Base-by-base conservation (phyloP, 2,888 invertebrate species). In the Diarsia mendica region DNA sequence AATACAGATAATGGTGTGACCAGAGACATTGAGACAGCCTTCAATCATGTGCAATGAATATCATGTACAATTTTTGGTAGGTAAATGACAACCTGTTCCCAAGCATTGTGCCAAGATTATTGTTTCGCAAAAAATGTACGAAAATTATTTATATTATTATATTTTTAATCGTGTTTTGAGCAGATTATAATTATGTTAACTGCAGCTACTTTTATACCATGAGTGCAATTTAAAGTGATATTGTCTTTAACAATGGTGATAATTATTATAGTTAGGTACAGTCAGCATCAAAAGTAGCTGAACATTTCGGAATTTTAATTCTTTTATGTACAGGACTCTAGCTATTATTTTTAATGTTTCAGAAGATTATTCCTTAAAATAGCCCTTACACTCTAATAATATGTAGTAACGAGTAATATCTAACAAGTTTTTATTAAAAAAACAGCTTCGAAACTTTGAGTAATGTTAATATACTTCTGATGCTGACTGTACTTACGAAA, bases 1-100 rank as follows among this genome's bases (percentile, higher is more conserved):
- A 61, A 65, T 55, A 55, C 46, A 73, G 46, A 70, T 79, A 79
- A 82, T 83, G 55, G 20, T 68, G 64, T 23, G 49, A 58, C 60
- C 33, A 55, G 66, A 15, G 46, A 53, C 60, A 68, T 76, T 77
- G 66, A 58, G 67, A 72, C 55, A 81, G 51, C 82, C 86, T 79
- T 80, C 77, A 82, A 65, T 73, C 60, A 20, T 46, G 49, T 67
- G 65, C 77, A 79, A 18, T 49, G 72, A 77, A 76, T 72, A 79
- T 74, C 86, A 64, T 71, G 75, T 68, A 82, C 78, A 87, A 84
- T 84, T 87, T 87, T 86, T 67, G 64, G 77, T 82, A 80, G 64
- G 77, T 82, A 80, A 86, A 86, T 80, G 63, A 77, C 76, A 53
- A 71, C 72, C 39, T 28, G 81, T 87, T 86, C 86, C 60, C 86